Evolutionary conservation across 1,140 invertebrate genomes (phyloP), one percentile per base, ranked within the genome.

Genomic region (Akabosia matsudoensis): DNA sequence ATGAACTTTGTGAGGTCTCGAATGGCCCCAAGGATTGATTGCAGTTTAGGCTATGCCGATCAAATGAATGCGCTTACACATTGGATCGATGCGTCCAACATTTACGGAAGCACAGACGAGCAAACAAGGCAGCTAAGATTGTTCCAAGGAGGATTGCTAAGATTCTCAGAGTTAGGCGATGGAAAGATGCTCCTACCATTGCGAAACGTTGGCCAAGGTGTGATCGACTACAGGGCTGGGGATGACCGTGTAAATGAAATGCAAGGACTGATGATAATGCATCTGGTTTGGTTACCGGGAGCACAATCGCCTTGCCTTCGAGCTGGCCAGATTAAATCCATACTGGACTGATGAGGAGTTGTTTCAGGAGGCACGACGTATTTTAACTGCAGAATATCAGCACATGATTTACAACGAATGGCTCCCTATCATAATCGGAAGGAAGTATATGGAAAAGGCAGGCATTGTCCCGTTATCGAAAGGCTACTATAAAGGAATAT

Each of bases 391-490:
- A 0, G 87, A 92, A 82, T 88, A 92, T 82, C 93, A 96, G 84
- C 89, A 93, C n/a, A 92, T 96, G 34, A 90, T 90, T 31, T 96
- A 94, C 82, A 92, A 92, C 79, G 93, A 96, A 85, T 95, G 91
- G 88, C 84, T 96, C 16, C 94, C 94, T 1, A 90, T 93, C 72
- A 89, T 96, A 73, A 86, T 93, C 56, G 91, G 91, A 70, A 56
- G 76, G 14, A 52, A 70, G 34, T 70, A 45, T 30, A 80, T 77
- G 75, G 61, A 76, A 74, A 61, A 33, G 4, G 76, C 78, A 71
- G 76, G 76, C 37, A 77, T 80, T 0, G 16, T 75, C 22, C 75
- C 79, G 18, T 56, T 77, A 28, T 18, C 73, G 0, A 16, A 75
- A 31, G 76, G 74, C 3, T 77, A 77, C 28, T 74, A 45, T 52